phyloP scores from a whole-genome alignment of 2,797 vertebrate genomes.

The Atherinosoma microstoma region DNA sequence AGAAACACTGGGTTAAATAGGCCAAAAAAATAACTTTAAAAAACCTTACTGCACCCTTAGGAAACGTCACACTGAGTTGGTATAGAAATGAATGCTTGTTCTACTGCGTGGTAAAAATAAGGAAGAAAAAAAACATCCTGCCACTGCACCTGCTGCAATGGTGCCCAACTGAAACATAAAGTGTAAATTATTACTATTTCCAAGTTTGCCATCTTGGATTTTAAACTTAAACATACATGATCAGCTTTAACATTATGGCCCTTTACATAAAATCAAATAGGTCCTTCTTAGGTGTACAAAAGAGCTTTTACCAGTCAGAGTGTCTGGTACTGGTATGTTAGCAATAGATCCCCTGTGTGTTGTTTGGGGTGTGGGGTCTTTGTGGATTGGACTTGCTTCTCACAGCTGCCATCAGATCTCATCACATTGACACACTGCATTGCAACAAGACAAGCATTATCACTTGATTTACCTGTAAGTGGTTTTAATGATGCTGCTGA shows the following conservation, averaged over 20 bases:
- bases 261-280: background rate
- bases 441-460: background rate
- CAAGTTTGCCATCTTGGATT: constrained; percentile 45
- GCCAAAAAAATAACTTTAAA: constrained; percentile 27
- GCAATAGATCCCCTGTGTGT: background rate
- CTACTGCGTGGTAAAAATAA: constrained; percentile 44
- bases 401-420: background rate
- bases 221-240: constrained; percentile 26
- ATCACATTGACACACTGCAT: background rate
- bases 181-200: constrained; percentile 67
- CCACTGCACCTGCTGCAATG: constrained; percentile 78
- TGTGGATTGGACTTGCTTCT: background rate
- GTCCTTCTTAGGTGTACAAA: background rate
- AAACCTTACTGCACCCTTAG: constrained; percentile 62
- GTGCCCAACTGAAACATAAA: constrained; percentile 53
- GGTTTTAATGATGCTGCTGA: background rate
- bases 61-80: constrained; percentile 51
- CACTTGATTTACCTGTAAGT: background rate
- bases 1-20: constrained; percentile 48
- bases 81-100: constrained; percentile 62
- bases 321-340: background rate
- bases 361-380: background rate
- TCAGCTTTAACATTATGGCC: background rate
- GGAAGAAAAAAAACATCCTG: constrained; percentile 17
- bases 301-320: background rate